Evolutionary conservation across 1,140 invertebrate species (phyloP).

Genomic region (Calliopsis andreniformis): DNA sequence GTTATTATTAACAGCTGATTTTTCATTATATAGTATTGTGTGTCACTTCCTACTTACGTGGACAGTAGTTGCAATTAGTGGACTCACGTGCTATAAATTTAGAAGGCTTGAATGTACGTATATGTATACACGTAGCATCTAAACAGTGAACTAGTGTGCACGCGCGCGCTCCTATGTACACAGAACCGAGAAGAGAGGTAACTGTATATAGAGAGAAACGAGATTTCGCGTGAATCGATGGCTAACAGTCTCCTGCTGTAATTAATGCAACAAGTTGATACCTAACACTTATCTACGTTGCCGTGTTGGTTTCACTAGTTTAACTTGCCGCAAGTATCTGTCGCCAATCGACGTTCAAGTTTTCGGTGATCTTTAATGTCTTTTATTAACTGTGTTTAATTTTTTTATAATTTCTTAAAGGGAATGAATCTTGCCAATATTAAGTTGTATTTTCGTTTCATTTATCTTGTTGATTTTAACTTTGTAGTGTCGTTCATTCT

Average conservation of each 20-base stretch:
- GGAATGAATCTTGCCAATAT: too few relatives aligned
- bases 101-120: conserved; percentile 39
- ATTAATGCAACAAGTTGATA: conserved; percentile 83
- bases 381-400: not conserved
- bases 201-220: conserved; percentile 67
- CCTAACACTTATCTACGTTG: conserved; percentile 77
- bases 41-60: not conserved
- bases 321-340: conserved; percentile 48
- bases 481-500: too few relatives aligned
- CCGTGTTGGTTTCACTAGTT: conserved; percentile 69
- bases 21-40: not conserved
- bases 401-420: not conserved
- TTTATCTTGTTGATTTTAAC: too few relatives aligned
- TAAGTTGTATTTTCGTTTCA: too few relatives aligned
- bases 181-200: conserved; percentile 67
- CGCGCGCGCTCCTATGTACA: conserved; percentile 49
- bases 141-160: conserved; percentile 22
- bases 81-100: conserved; percentile 27
- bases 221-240: conserved; percentile 79
- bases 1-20: not conserved
- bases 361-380: not conserved
- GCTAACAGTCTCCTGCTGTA: conserved; percentile 79
- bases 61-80: not conserved
- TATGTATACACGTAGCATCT: conserved; percentile 21
- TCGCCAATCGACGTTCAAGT: conserved; percentile 15